Conservation (phyloP, 2,113 vertebrate species). For the Anser brachyrhynchus region DNA sequence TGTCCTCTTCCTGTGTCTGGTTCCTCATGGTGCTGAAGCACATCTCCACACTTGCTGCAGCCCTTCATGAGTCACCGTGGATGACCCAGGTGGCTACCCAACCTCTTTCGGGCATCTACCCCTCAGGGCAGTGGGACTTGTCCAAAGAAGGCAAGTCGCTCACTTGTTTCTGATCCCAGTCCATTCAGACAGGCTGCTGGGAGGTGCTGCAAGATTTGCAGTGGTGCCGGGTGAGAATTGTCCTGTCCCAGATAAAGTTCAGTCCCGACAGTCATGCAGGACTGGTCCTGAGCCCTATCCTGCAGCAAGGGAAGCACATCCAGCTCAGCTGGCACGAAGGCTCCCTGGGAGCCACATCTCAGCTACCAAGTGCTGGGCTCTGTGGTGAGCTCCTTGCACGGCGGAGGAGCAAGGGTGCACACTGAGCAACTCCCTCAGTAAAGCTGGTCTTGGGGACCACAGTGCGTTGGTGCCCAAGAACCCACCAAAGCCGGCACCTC, state of each 20-base stretch:
- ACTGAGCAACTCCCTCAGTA: fast-evolving
- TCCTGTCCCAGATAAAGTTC: neutral
- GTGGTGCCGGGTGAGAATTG: neutral
- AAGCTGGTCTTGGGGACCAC: neutral
- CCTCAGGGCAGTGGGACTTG: neutral
- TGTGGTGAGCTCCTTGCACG: too few relatives aligned
- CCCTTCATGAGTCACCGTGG: neutral
- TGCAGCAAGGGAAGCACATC: neutral
- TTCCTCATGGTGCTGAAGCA: neutral
- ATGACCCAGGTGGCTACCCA: neutral
- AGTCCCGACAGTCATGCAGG: neutral
- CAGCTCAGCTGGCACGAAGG: too few relatives aligned
- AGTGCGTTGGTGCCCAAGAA: neutral
- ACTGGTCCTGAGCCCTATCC: too few relatives aligned
- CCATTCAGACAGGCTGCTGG: neutral
- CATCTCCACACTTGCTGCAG: neutral
- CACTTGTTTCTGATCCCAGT: neutral
- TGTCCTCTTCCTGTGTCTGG: neutral
- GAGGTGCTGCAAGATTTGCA: neutral
- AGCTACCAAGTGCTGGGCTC: neutral
- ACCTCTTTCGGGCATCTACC: neutral
- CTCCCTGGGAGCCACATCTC: neutral
- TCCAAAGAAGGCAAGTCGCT: neutral
- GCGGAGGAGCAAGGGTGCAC: neutral
- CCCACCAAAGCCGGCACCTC: neutral